Evolutionary conservation across 37 sponge, comb jelly and placozoan species (phyloP), one percentile per base, ranked within the genome.

Genomic region (Hormiphora californensis): DNA sequence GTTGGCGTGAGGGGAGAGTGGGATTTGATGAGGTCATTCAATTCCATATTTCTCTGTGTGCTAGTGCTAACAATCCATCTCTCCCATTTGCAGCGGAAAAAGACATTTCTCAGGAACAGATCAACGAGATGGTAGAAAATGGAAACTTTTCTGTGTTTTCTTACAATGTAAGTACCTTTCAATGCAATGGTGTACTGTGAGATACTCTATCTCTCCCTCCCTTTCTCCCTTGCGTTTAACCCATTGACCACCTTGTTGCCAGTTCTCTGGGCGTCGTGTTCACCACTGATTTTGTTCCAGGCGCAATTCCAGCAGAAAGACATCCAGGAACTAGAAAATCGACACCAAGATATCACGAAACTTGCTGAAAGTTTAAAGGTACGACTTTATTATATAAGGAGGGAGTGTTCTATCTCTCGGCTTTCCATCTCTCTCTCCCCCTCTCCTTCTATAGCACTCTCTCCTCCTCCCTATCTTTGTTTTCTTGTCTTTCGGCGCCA

Each of bases 221-320:
- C n/a, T n/a, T n/a, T n/a, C n/a, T n/a, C n/a, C n/a, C n/a, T n/a
- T n/a, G n/a, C n/a, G n/a, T n/a, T n/a, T n/a, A n/a, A n/a, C n/a
- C n/a, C n/a, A n/a, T n/a, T n/a, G n/a, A n/a, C n/a, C n/a, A n/a
- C n/a, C n/a, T n/a, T n/a, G n/a, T n/a, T n/a, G n/a, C n/a, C n/a
- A n/a, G n/a, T n/a, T n/a, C n/a, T n/a, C n/a, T n/a, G n/a, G 53
- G 12, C 15, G 12, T 49, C 53, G 53, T 17, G 9, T 49, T 49
- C 53, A 49, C 53, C 15, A 49, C 53, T 27, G 35, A 32, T 41
- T 41, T 73, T n/a, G n/a, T n/a, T n/a, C n/a, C 81, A 73, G 81
- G 81, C 81, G 12, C 81, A 73, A 40, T 73, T 73, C 44, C 81
- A 73, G 46, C 81, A 33, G 17, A 73, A 73, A 41, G 81, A 73